A percentile compares a stretch with the other conserved stretches of the same genome.
Evolutionary conservation across 2,888 invertebrate genomes (phyloP).

Genomic region (Ditylenchus weischeri): DNA sequence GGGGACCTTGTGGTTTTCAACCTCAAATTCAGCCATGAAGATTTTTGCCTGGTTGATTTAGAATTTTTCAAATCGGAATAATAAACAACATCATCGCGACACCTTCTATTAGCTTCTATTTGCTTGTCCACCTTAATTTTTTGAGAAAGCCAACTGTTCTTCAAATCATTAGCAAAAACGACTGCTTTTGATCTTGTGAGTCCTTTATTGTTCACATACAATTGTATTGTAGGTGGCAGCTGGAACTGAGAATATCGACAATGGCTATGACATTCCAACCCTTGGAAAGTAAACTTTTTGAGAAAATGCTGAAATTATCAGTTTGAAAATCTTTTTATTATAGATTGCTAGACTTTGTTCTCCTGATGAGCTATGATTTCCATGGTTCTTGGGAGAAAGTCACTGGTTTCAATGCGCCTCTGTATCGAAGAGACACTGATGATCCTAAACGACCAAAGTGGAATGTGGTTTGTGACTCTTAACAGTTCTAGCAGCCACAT

Average conservation of each 20-base stretch:
- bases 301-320: neutral
- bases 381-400: slow-evolving; percentile 29
- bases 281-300: slow-evolving; percentile 46
- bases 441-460: slow-evolving; percentile 18
- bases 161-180: no score
- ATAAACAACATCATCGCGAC: no score
- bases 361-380: slow-evolving; percentile 32
- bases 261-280: slow-evolving; percentile 73
- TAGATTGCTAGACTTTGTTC: slow-evolving; percentile 28
- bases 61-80: no score
- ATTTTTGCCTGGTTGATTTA: no score
- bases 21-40: no score
- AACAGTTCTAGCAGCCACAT: neutral
- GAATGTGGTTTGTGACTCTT: slow-evolving; percentile 21
- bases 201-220: no score
- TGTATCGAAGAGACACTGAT: slow-evolving; percentile 5
- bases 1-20: no score
- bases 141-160: no score
- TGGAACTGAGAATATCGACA: slow-evolving; percentile 82
- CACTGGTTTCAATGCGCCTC: slow-evolving; percentile 27
- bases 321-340: neutral
- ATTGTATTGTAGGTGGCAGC: slow-evolving; percentile 66
- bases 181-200: no score
- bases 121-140: no score
- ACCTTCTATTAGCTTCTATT: no score